Conservation (phyloP, 2,888 invertebrate species). For the Neoscelio sp. region DNA sequence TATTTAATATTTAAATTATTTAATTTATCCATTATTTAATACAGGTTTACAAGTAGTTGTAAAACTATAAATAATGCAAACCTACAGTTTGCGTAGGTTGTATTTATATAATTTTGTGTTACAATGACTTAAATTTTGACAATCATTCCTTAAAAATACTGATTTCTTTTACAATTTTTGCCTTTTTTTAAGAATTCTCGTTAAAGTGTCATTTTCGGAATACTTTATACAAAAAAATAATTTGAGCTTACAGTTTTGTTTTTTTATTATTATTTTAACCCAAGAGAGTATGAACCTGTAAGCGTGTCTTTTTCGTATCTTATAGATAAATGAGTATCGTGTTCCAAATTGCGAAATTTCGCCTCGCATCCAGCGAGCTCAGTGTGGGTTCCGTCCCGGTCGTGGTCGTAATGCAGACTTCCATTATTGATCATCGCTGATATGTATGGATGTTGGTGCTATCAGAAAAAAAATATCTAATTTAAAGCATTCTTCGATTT, state of each 20-base stretch:
- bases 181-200: too few species aligned
- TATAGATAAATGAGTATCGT: slow-evolving; percentile 95
- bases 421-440: slow-evolving; percentile 99
- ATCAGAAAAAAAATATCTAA: slow-evolving; percentile 70
- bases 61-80: too few species aligned
- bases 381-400: slow-evolving; percentile 98
- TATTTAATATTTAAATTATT: too few species aligned
- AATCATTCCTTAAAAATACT: too few species aligned
- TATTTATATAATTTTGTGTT: too few species aligned
- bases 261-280: background rate
- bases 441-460: slow-evolving; percentile 99
- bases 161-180: too few species aligned
- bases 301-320: slow-evolving; percentile 96
- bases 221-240: slow-evolving; percentile 2
- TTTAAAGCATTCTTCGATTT: background rate
- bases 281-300: slow-evolving; percentile 89
- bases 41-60: too few species aligned
- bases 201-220: background rate
- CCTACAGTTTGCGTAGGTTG: too few species aligned
- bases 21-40: too few species aligned
- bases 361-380: slow-evolving; percentile 98
- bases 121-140: too few species aligned
- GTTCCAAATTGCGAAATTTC: slow-evolving; percentile 95
- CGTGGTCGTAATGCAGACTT: slow-evolving; percentile 97
- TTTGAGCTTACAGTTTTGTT: too few species aligned